These are phyloP conservation scores for Temnopleurus reevesii DNA, from an alignment of 53 echinoderm and acorn worm genomes.

Conservation along the genomic window DNA sequence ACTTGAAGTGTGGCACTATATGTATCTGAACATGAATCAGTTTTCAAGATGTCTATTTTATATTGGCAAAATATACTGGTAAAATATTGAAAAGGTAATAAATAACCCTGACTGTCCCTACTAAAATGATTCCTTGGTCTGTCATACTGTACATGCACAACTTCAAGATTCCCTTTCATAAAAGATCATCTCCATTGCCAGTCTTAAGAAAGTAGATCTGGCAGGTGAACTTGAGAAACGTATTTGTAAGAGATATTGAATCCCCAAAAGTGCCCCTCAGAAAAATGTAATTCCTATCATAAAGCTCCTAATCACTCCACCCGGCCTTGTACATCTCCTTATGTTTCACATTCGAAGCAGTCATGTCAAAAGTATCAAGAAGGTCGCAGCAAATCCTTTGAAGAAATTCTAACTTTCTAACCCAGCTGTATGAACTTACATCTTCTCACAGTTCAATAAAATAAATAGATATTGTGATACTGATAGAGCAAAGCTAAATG, in stretches of 20 bases:
- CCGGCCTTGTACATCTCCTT: background rate
- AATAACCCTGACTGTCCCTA: too few relatives aligned
- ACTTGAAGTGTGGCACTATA: too few relatives aligned
- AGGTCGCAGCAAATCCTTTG: background rate
- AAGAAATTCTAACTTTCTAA: background rate
- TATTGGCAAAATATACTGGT: too few relatives aligned
- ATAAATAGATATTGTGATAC: too few relatives aligned
- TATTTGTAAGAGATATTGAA: background rate
- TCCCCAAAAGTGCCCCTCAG: background rate
- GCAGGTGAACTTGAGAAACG: slow-evolving; percentile 1
- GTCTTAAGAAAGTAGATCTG: background rate
- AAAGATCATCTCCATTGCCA: background rate
- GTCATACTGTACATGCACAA: too few relatives aligned
- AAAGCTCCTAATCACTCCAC: background rate
- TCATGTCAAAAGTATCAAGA: background rate
- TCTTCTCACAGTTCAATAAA: too few relatives aligned
- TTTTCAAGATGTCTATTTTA: too few relatives aligned
- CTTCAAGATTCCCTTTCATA: background rate
- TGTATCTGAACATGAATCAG: too few relatives aligned
- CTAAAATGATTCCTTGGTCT: too few relatives aligned
- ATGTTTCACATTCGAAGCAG: background rate
- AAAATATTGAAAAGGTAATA: too few relatives aligned
- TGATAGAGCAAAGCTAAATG: too few relatives aligned
- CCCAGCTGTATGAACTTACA: background rate
- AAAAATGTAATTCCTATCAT: background rate